Conservation (phyloP, 2,888 invertebrate genomes). For the Diarsia rubi region DNA sequence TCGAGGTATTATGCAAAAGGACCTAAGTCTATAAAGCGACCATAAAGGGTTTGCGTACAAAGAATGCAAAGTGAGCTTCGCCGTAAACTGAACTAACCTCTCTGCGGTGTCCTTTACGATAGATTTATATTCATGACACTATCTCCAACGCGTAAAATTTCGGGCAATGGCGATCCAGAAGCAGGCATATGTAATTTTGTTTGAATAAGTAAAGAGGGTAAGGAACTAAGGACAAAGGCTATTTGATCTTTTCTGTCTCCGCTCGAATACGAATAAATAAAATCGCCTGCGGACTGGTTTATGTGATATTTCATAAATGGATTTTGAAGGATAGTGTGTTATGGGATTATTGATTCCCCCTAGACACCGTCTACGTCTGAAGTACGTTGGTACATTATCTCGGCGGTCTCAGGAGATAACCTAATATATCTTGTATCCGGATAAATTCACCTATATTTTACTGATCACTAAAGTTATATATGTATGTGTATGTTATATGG, state of each 20-base stretch:
- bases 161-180: conserved; percentile 90
- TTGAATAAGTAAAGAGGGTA: conserved; percentile 90
- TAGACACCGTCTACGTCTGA: conserved; percentile 72
- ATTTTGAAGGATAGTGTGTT: conserved; percentile 84
- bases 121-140: conserved; percentile 91
- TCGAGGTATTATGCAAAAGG: conserved; percentile 88
- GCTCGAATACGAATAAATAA: conserved; percentile 85
- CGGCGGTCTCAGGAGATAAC: conserved; percentile 74
- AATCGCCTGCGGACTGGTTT: conserved; percentile 83
- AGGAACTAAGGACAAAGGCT: conserved; percentile 86
- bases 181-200: conserved; percentile 91
- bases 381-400: conserved; percentile 75
- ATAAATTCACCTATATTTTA: conserved; percentile 62
- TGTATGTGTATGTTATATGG: not conserved
- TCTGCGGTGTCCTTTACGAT: conserved; percentile 89
- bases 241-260: conserved; percentile 88
- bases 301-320: conserved; percentile 88
- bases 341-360: conserved; percentile 83
- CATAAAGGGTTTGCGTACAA: conserved; percentile 87
- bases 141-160: conserved; percentile 90
- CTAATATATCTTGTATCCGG: conserved; percentile 72
- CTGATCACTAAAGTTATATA: conserved; percentile 28
- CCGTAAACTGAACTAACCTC: conserved; percentile 86
- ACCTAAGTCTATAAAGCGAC: conserved; percentile 88
- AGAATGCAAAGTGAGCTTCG: conserved; percentile 90